phyloP scores from a whole-genome alignment of 2,797 vertebrate species.

The Hafferia zeledoni region DNA sequence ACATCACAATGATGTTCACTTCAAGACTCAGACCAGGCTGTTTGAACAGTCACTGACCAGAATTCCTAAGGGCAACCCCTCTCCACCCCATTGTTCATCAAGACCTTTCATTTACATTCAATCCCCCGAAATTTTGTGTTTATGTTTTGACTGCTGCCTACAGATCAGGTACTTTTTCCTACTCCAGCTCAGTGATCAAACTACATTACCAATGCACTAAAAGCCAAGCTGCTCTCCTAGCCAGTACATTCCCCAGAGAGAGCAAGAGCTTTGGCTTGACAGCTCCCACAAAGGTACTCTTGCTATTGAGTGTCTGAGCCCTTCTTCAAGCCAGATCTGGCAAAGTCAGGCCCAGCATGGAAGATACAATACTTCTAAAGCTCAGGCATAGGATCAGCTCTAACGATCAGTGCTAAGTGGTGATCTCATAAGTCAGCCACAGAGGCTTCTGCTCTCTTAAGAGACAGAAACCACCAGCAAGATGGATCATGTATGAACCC shows the following conservation, averaged over 20 bases:
- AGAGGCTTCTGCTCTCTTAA: not conserved
- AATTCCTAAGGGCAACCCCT: not conserved
- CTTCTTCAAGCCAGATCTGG: not conserved
- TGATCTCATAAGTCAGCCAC: not conserved
- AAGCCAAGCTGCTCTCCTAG: not conserved
- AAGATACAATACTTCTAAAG: not conserved
- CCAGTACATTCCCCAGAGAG: not conserved
- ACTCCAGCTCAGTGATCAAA: not conserved
- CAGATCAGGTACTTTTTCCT: not conserved
- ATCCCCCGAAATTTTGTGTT: not conserved
- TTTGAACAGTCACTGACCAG: not conserved
- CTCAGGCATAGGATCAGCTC: not conserved
- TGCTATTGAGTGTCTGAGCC: rapidly evolving
- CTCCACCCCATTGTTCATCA: not conserved
- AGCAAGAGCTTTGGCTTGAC: not conserved
- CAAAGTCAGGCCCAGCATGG: not conserved
- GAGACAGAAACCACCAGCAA: not conserved
- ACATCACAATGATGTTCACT: not conserved
- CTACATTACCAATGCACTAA: rapidly evolving
- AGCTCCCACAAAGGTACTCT: not conserved
- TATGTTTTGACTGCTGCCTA: not conserved
- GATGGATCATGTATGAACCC: not conserved
- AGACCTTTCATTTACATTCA: not conserved
- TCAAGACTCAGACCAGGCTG: not conserved
- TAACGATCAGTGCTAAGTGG: not conserved